Evolutionary conservation across 2,888 invertebrate genomes (phyloP), one percentile per base, ranked within the genome.

Genomic region (Caenorhabditis sp.): DNA sequence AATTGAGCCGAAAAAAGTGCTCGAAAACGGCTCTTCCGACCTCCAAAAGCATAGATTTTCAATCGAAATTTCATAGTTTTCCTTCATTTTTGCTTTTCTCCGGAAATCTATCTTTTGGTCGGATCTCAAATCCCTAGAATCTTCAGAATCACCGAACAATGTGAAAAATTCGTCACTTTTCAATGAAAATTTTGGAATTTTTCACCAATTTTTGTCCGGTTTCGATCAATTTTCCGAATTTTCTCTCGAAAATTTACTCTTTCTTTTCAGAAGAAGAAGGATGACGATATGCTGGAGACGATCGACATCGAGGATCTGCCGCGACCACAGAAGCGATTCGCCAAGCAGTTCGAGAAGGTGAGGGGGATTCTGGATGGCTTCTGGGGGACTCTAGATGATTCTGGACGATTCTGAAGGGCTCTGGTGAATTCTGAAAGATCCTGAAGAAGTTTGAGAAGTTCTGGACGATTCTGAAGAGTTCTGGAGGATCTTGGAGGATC

Each of bases 291-390:
- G 88, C 75, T 91, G 58, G 90, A 91, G 59, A 89, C 88, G 7
- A 87, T 92, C 73, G 88, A 90, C 44, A 87, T 90, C 63, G 90
- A 90, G 44, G 90, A 91, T 54, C 74, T 91, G 44, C 91, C 91
- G 16, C 83, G 91, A 44, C 90, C 91, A 12, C 91, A 91, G 74
- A 88, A 90, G 63, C 81, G 91, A 54, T 91, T 88, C 68, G 89
- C 88, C 26, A 90, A 90, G 28, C 90, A 91, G 74, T 90, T 91
- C 61, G 90, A 91, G 70, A 90, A 90, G 82, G 88, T 68, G 12
- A 31, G 31, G 31, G 7, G 31, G 31, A 31, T 31, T 31, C 31
- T 31, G 31, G 31, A 31, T 4, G 31, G 7, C n/a, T 31, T 31
- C 31, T 31, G 31, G 7, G 7, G 31, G 7, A 6, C 5, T 31